phyloP scores from a whole-genome alignment of 2,113 vertebrate species.

The Sorex fumeus region DNA sequence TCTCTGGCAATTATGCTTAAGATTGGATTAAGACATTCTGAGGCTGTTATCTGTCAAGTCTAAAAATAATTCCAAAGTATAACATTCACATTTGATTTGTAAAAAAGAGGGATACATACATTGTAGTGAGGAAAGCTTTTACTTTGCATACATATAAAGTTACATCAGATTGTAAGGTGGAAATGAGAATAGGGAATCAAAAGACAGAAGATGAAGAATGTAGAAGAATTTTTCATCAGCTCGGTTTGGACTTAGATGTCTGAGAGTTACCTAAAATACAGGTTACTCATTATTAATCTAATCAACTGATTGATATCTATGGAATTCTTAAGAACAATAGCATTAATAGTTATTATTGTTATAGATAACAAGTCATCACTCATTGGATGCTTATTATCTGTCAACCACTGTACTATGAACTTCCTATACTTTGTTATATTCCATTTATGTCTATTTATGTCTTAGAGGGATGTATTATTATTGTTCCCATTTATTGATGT shows the following conservation, averaged over 20 bases:
- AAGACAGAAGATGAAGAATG: not conserved
- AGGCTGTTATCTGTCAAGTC: conserved; percentile 49
- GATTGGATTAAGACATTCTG: conserved; percentile 50
- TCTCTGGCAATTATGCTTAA: conserved; percentile 63
- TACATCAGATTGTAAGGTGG: conserved; percentile 5
- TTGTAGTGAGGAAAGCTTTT: conserved; percentile 32
- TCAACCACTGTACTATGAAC: not conserved
- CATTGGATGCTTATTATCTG: not conserved
- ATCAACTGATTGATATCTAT: no score
- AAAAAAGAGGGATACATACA: conserved; percentile 13
- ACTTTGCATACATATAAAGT: conserved; percentile 7
- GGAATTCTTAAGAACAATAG: not conserved
- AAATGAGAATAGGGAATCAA: conserved; percentile 15
- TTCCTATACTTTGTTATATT: not conserved
- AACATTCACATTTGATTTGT: conserved; percentile 49
- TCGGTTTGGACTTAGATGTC: not conserved
- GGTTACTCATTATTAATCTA: not conserved
- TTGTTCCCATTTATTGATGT: conserved; percentile 8
- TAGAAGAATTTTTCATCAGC: not conserved
- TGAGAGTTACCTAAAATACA: not conserved
- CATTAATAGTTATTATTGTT: not conserved
- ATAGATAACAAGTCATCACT: not conserved
- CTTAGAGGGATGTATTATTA: not conserved
- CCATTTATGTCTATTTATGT: no score
- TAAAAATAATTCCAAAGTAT: conserved; percentile 56